These are phyloP conservation scores for Phenacoccus solenopsis DNA, from an alignment of 1,140 invertebrate species.

Conservation along the genomic window DNA sequence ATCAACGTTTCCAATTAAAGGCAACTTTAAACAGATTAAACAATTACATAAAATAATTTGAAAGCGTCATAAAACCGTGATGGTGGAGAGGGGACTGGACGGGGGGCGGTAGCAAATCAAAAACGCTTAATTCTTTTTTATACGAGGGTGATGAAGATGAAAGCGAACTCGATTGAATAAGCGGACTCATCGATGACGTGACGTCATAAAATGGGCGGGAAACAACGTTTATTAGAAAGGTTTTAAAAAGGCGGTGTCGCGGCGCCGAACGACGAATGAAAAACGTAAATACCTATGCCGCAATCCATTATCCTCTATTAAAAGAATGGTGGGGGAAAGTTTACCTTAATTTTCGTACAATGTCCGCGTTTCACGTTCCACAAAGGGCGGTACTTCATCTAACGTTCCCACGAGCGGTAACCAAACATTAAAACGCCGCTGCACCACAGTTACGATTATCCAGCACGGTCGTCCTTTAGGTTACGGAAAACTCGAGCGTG, in stretches of 20 bases:
- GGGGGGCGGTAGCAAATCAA: background rate
- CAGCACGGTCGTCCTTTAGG: background rate
- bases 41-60: background rate
- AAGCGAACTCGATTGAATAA: background rate
- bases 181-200: background rate
- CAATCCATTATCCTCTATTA: background rate
- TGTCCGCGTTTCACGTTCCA: background rate
- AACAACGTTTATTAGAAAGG: background rate
- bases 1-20: background rate
- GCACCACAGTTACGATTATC: background rate
- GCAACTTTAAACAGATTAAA: background rate
- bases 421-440: background rate
- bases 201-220: background rate
- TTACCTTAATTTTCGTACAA: slow-evolving; percentile 2
- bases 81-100: too few species aligned
- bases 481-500: background rate
- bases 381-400: background rate
- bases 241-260: background rate
- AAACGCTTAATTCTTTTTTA: background rate
- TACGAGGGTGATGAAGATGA: background rate
- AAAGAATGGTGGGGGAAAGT: background rate
- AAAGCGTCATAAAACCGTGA: background rate
- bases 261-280: background rate
- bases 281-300: background rate
- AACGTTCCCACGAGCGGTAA: background rate